phyloP scores from a whole-genome alignment of 1,140 invertebrate genomes.

The Bombus sylvicola region DNA sequence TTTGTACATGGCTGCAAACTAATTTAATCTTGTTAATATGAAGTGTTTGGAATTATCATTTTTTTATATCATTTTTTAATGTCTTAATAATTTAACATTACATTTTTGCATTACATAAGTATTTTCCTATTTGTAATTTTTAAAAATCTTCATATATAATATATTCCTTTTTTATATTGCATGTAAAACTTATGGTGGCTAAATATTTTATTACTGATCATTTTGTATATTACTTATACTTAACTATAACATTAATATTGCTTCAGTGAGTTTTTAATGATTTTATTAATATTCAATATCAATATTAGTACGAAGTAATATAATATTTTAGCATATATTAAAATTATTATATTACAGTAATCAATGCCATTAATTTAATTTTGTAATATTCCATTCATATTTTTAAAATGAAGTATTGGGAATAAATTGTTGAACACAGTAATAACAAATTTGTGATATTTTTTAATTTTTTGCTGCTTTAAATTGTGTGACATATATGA shows the following conservation, averaged over 20 bases:
- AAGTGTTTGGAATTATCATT: background rate
- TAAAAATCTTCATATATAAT: background rate
- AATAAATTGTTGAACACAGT: no score
- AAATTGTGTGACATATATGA: background rate
- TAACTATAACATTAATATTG: background rate
- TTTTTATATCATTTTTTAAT: background rate
- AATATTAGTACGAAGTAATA: no score
- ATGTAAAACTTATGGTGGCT: background rate
- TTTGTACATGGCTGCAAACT: background rate
- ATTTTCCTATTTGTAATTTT: constrained; percentile 4
- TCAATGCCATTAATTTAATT: constrained; percentile 5
- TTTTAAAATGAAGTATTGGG: background rate
- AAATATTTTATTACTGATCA: background rate
- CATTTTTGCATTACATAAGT: background rate
- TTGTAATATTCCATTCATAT: background rate
- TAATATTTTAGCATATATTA: background rate
- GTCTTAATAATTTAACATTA: background rate
- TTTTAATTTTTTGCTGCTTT: background rate
- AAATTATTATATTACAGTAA: background rate
- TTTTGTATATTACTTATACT: background rate
- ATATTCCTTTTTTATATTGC: constrained; percentile 9
- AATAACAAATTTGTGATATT: background rate
- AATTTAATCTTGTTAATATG: background rate
- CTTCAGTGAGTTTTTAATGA: no score
- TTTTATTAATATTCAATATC: no score